Base-by-base conservation (phyloP, 2,888 invertebrate species). In the Meliscaeva auricollis region DNA sequence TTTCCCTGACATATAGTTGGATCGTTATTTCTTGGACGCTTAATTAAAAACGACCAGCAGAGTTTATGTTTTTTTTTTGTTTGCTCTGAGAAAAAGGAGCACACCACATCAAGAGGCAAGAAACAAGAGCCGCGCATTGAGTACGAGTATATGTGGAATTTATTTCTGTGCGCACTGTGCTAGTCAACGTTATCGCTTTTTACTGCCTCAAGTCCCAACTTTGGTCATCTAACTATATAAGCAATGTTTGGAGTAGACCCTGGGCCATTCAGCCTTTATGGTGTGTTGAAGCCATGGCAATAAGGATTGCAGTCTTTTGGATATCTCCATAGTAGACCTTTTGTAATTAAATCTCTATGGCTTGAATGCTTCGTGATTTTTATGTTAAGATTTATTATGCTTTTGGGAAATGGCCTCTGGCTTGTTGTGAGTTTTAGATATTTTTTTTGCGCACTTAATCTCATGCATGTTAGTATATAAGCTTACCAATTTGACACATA, bases 311-410 rank as follows among this genome's bases (percentile, higher is more conserved):
- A 66, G 35, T 35, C 41, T 58, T 17, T 41, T 66, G 58, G 60
- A 70, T 84, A 75, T 68, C 52, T 52, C 41, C n/a, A 69, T 70
- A 70, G 80, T 81, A 81, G 81, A 81, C 85, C 85, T 81, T 85
- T 81, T 85, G 85, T 85, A 85, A 85, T 81, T 76, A 85, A 85
- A 85, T 85, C 81, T 76, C 58, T 68, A 41, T 46, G 56, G 64
- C 50, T 15, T 72, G 84, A 75, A 80, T 70, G 66, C 50, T 76
- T 85, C 68, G 76, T 80, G 80, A 84, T 75, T 84, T 84, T 80
- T 75, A 17, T 72, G 85, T 81, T 81, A 69, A 81, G 81, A 85
- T 85, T 85, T 81, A 85, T 85, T 85, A 60, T 15, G 76, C 77
- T 74, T 70, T 74, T 66, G 74, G 64, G 66, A 68, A 58, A 58